Evolutionary conservation across 2,113 vertebrate genomes (phyloP).

Genomic region (Stigmatopora nigra): DNA sequence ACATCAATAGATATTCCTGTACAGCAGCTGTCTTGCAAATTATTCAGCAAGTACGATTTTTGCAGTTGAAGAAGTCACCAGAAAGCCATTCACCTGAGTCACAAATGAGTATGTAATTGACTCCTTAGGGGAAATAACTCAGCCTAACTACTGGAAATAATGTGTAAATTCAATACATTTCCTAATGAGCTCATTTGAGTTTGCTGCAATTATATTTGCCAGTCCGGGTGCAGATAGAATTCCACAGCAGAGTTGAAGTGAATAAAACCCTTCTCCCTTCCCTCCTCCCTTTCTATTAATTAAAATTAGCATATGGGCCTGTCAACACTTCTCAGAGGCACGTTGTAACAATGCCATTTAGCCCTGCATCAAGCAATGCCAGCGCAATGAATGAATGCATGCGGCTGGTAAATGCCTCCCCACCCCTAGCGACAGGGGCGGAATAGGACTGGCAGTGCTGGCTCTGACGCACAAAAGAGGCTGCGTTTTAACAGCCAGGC

Average conservation of each 20-base stretch:
- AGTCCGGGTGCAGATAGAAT: conserved; percentile 77
- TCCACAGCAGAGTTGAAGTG: conserved; percentile 81
- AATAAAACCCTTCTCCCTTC: conserved; percentile 62
- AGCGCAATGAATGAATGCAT: conserved; percentile 79
- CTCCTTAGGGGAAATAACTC: conserved; percentile 92
- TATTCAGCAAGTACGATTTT: conserved; percentile 66
- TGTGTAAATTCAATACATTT: conserved; percentile 94
- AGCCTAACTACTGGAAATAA: conserved; percentile 97
- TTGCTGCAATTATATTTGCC: conserved; percentile 66
- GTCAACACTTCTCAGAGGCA: conserved; percentile 94
- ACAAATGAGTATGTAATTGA: conserved; percentile 83
- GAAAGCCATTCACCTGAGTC: conserved; percentile 78
- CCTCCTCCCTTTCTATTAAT: conserved; percentile 83
- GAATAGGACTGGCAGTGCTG: conserved; percentile 70
- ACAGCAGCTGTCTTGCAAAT: conserved; percentile 67
- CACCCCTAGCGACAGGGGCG: conserved; percentile 72
- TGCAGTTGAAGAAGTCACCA: conserved; percentile 66
- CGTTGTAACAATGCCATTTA: conserved; percentile 98
- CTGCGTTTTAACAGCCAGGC: conserved; percentile 66
- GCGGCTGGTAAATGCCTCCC: conserved; percentile 80
- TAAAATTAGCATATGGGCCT: conserved; percentile 99
- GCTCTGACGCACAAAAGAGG: conserved; percentile 70
- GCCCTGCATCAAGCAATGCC: conserved; percentile 91
- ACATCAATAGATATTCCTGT: conserved; percentile 61
- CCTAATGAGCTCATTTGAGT: conserved; percentile 92